A percentile compares a stretch with the other conserved stretches of the same genome.
phyloP scores from a whole-genome alignment of 1,140 invertebrate genomes.

The Pseudomyrmex cubaensis region DNA sequence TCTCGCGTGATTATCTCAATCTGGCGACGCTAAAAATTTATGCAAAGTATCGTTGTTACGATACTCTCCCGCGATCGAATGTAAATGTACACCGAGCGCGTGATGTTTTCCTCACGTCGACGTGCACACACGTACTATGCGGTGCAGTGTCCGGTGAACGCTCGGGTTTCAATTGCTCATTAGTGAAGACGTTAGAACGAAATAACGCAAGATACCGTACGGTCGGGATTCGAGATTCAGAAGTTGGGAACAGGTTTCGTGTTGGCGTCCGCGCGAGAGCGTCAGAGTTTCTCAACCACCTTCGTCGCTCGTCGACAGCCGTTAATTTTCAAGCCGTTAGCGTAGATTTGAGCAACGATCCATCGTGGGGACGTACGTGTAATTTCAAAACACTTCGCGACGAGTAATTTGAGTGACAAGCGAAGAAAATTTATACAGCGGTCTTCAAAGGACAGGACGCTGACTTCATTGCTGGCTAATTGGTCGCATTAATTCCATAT shows the following conservation, averaged over 20 bases:
- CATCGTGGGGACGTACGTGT: not conserved
- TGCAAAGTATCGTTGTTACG: conserved; percentile 28
- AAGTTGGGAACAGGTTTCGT: conserved; percentile 61
- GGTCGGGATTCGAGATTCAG: conserved; percentile 49
- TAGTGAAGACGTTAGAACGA: conserved; percentile 71
- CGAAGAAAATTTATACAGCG: conserved; percentile 13
- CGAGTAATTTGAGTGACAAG: not conserved
- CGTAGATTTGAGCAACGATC: conserved; percentile 13
- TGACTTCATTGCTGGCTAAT: conserved; percentile 35
- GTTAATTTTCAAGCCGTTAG: conserved; percentile 40
- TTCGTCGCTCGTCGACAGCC: not conserved
- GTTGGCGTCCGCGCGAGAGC: conserved; percentile 16
- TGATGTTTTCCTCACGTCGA: conserved; percentile 3
- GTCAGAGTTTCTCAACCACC: conserved; percentile 68
- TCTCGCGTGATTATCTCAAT: conserved; percentile 33
- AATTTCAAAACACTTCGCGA: conserved; percentile 29
- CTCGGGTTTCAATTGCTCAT: conserved; percentile 67
- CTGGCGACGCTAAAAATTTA: conserved; percentile 35
- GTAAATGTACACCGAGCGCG: not conserved
- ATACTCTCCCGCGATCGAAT: not conserved
- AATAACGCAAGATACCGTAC: conserved; percentile 59
- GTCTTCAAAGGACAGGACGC: not conserved
- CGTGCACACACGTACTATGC: not conserved
- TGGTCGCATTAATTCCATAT: conserved; percentile 21
- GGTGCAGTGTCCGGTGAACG: conserved; percentile 1